Conservation (phyloP, 2,113 vertebrate species). For the Myrmecobius fasciatus region DNA sequence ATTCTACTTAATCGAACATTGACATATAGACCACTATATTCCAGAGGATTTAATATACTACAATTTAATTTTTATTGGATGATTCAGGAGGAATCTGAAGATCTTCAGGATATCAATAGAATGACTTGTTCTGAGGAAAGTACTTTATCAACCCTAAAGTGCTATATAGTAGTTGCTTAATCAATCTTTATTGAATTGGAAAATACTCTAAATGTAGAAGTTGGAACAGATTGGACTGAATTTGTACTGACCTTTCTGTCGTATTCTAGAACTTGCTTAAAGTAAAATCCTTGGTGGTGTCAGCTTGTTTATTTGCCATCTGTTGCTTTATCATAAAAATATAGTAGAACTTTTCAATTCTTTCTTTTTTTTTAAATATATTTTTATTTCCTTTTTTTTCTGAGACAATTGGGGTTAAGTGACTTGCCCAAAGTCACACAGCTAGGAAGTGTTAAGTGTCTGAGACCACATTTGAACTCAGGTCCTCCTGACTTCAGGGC, state of each 20-base stretch:
- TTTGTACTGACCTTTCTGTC: constrained; percentile 38
- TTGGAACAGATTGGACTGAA: constrained; percentile 36
- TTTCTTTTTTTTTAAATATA: constrained; percentile 27
- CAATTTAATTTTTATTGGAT: constrained; percentile 46
- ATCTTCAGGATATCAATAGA: constrained; percentile 8
- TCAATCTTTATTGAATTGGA: constrained; percentile 50
- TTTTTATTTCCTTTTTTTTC: no score
- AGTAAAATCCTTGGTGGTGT: constrained; percentile 36
- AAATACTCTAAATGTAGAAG: constrained; percentile 30
- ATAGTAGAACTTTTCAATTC: constrained; percentile 43
- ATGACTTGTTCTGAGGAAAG: neutral
- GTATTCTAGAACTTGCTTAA: constrained; percentile 57
- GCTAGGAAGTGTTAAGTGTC: no score
- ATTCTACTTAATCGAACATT: neutral
- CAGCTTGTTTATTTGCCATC: constrained; percentile 56
- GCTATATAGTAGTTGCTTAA: constrained; percentile 33
- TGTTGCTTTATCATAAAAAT: constrained; percentile 52
- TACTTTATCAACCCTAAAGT: constrained; percentile 44
- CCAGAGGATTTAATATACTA: constrained; percentile 6
- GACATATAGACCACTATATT: constrained; percentile 32
- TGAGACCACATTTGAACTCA: no score
- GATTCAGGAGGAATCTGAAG: constrained; percentile 40
- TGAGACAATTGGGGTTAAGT: no score
- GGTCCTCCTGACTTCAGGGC: no score
- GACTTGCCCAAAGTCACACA: no score